phyloP scores from a whole-genome alignment of 2,888 invertebrate genomes.

The Pyralis farinalis region DNA sequence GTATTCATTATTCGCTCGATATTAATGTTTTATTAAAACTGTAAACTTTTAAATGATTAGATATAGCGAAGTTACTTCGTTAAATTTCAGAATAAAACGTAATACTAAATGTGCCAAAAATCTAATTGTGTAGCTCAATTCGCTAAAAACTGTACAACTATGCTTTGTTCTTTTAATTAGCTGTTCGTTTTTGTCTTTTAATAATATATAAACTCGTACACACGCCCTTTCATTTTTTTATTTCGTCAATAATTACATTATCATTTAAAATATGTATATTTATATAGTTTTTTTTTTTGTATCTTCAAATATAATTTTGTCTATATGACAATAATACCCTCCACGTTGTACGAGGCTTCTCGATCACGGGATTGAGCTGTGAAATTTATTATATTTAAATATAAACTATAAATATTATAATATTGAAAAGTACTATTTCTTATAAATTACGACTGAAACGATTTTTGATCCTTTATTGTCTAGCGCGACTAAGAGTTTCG shows the following conservation, averaged over 20 bases:
- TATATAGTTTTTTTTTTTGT: neutral
- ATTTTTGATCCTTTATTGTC: conserved; percentile 69
- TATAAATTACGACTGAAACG: conserved; percentile 70
- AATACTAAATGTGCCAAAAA: conserved; percentile 2
- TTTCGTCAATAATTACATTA: neutral
- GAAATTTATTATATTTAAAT: conserved; percentile 41
- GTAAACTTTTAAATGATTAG: neutral
- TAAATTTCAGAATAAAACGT: neutral
- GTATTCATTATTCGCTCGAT: neutral
- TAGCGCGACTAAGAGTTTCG: conserved; percentile 52
- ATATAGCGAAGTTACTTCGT: neutral
- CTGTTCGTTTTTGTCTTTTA: neutral
- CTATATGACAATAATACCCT: conserved; percentile 39
- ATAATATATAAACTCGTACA: neutral
- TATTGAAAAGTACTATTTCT: conserved; percentile 52
- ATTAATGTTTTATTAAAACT: neutral
- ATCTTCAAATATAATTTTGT: conserved; percentile 19
- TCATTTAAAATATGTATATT: too few species aligned
- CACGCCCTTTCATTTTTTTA: neutral
- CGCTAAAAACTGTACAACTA: neutral
- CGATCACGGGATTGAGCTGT: conserved; percentile 37
- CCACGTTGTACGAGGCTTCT: conserved; percentile 26
- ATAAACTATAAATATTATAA: conserved; percentile 26
- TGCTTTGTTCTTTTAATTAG: neutral
- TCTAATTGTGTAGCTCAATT: conserved; percentile 1